Evolutionary conservation across 2,888 invertebrate species (phyloP), one percentile per base, ranked within the genome.

Genomic region (Platerodrilus igneus): DNA sequence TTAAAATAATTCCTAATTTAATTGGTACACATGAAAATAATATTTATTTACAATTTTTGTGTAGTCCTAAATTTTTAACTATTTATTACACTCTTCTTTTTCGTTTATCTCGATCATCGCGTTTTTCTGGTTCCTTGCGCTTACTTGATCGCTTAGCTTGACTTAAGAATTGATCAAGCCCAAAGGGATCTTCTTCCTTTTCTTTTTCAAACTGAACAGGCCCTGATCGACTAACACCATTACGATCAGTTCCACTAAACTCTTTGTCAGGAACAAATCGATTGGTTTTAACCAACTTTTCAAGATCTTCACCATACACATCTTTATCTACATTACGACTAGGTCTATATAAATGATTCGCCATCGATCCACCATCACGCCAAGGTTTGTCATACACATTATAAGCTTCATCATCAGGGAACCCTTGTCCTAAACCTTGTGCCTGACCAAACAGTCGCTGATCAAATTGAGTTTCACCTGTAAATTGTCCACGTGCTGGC

Each of bases 321-420:
- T 97, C 96, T 53, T 82, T 84, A 62, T 97, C 96, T 0, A 88
- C 74, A 63, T 91, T 86, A 55, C 88, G 81, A 31, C 83, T 79
- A 0, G 94, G 94, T 22, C 94, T 70, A 70, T 95, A 95, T 38
- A 99, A 82, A 66, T 92, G 90, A 20, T 87, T 81, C 1, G 87
- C 90, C 42, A 96, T 76, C 1, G 83, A 80, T 53, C 86, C 87
- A 17, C 84, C 81, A 54, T 91, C 88, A 37, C 96, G 81, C 99
- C 97, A 99, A 0, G 99, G 93, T 66, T 94, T 93, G 69, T 97
- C 96, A 62, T 99, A 99, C 0, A 97, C 95, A 64, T 87, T 94
- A 70, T 99, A 99, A 0, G 86, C 87, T 57, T 99, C 99, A 57
- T 99, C 99, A 58, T 97, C 96, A 0, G 84, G 94, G 66, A 91